phyloP scores from a whole-genome alignment of 2,797 vertebrate species.

The Sebastes miniatus region DNA sequence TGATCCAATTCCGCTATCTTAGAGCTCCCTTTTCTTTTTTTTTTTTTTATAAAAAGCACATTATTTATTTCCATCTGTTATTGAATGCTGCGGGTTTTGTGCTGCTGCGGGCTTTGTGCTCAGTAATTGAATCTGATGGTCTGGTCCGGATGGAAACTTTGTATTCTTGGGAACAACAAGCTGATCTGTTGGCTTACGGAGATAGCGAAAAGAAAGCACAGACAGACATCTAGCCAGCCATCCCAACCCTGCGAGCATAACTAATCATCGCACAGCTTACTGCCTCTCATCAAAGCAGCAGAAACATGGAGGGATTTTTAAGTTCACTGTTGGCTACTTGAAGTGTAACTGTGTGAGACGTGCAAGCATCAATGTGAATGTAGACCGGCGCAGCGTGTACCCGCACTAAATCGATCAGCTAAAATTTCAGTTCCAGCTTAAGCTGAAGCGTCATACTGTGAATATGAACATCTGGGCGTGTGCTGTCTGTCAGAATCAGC shows the following conservation, averaged over 20 bases:
- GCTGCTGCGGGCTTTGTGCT: constrained; percentile 56
- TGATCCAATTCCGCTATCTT: constrained; percentile 36
- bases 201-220: constrained; percentile 1
- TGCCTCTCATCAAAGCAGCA: constrained; percentile 50
- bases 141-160: constrained; percentile 58
- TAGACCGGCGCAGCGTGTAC: background rate
- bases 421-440: constrained; percentile 1
- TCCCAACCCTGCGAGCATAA: constrained; percentile 27
- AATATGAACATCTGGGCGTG: constrained; percentile 35
- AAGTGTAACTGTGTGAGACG: constrained; percentile 29
- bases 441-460: background rate
- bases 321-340: constrained; percentile 29
- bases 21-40: background rate
- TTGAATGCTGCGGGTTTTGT: constrained; percentile 43
- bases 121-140: constrained; percentile 66
- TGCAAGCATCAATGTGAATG: constrained; percentile 3
- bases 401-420: constrained; percentile 26
- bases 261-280: constrained; percentile 42
- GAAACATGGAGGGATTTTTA: constrained; percentile 33
- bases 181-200: constrained; percentile 41
- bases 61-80: constrained; percentile 58
- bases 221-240: constrained; percentile 18
- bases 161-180: constrained; percentile 56
- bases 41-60: constrained; percentile 17
- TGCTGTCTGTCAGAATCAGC: constrained; percentile 28